Evolutionary conservation across 2,113 vertebrate genomes (phyloP).

Genomic region (Salminus brasiliensis): DNA sequence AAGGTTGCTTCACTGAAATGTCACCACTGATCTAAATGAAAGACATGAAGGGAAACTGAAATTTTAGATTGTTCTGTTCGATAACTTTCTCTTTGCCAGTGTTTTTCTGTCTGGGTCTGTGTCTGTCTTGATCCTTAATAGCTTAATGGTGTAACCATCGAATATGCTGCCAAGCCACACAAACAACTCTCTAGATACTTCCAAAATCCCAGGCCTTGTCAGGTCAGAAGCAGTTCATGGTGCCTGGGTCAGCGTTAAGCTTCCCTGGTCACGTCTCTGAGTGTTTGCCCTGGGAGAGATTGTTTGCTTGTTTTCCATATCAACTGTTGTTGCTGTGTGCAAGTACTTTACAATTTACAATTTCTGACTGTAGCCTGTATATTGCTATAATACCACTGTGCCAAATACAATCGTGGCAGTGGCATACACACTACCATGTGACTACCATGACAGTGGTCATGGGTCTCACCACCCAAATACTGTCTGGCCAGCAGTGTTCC

Average conservation of each 20-base stretch:
- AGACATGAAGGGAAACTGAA: neutral
- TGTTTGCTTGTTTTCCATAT: neutral
- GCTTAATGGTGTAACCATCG: slow-evolving; percentile 27
- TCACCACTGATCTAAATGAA: neutral
- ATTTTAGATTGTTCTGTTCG: neutral
- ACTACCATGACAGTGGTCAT: too few relatives aligned
- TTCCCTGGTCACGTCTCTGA: neutral
- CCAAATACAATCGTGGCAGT: too few relatives aligned
- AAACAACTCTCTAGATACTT: slow-evolving; percentile 4
- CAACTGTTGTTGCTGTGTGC: neutral
- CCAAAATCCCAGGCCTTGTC: slow-evolving; percentile 8
- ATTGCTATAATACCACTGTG: too few relatives aligned
- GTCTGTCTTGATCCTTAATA: neutral
- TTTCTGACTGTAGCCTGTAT: too few relatives aligned
- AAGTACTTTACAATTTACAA: too few relatives aligned
- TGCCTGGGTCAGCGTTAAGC: neutral
- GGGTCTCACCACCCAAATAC: too few relatives aligned
- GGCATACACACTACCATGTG: too few relatives aligned
- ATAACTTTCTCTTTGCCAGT: neutral
- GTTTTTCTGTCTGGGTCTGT: slow-evolving; percentile 2
- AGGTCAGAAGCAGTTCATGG: slow-evolving; percentile 5
- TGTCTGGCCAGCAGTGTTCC: too few relatives aligned
- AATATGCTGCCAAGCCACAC: slow-evolving; percentile 14
- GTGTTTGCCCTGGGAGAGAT: neutral
- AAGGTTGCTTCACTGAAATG: neutral